Percentiles rank a stretch among this genome's conserved stretches.
Evolutionary conservation across 2,888 invertebrate species (phyloP).

Genomic region (Halocaridina rubra): DNA sequence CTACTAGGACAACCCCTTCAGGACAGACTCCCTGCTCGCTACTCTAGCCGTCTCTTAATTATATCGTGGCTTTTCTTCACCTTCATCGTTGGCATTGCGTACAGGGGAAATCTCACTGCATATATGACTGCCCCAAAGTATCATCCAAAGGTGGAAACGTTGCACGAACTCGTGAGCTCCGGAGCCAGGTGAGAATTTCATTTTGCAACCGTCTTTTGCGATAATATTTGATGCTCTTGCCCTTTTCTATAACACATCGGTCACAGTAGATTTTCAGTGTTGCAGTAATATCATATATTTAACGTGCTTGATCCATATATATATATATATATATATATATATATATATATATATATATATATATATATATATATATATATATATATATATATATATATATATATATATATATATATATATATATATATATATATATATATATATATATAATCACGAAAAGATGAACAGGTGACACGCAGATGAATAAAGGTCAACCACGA

Average conservation of each 20-base stretch:
- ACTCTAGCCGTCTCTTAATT: neutral
- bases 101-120: conserved; percentile 31
- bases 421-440: neutral
- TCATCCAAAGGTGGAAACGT: conserved; percentile 21
- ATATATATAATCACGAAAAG: too few species aligned
- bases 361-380: neutral
- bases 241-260: too few species aligned
- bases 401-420: neutral
- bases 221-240: too few species aligned
- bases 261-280: too few species aligned
- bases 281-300: too few species aligned
- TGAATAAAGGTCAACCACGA: too few species aligned
- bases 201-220: too few species aligned
- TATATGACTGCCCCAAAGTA: conserved; percentile 24
- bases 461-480: neutral
- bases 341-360: neutral
- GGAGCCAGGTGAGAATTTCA: conserved; percentile 11
- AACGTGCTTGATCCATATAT: too few species aligned
- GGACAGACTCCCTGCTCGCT: neutral
- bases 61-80: conserved; percentile 19
- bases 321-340: neutral
- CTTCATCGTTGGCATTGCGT: conserved; percentile 13
- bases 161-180: conserved; percentile 7
- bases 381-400: neutral
- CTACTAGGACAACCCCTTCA: neutral